Evolutionary conservation across 2,113 vertebrate genomes (phyloP).

Genomic region (Speoplatyrhinus poulsoni): DNA sequence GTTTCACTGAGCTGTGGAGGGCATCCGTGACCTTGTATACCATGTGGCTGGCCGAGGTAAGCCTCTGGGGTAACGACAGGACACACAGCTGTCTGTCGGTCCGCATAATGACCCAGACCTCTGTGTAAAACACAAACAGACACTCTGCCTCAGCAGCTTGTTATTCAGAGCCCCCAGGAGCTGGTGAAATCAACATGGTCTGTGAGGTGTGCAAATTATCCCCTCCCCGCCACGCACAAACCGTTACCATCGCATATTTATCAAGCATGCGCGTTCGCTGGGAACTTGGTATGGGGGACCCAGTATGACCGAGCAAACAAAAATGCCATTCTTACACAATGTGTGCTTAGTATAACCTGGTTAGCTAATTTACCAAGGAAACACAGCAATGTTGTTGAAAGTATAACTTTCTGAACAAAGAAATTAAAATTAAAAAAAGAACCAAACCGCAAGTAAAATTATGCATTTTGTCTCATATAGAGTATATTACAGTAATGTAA

Average conservation of each 20-base stretch:
- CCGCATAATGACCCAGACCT: conserved; percentile 3
- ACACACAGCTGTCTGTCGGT: background rate
- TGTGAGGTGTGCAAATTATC: conserved; percentile 34
- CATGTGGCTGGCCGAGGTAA: background rate
- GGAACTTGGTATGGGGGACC: conserved; percentile 5
- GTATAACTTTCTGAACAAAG: too few species aligned
- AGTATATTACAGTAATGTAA: too few species aligned
- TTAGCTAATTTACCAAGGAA: too few species aligned
- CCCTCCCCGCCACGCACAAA: conserved; percentile 39
- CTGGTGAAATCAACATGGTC: conserved; percentile 58
- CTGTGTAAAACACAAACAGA: conserved; percentile 25
- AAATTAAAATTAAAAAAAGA: too few species aligned
- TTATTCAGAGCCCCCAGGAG: conserved; percentile 41
- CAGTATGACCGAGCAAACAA: conserved; percentile 43
- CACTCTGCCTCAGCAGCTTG: conserved; percentile 43
- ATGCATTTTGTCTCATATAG: too few species aligned
- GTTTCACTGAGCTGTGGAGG: conserved; percentile 2
- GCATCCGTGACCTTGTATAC: conserved; percentile 33
- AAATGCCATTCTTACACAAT: background rate
- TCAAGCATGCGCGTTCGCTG: conserved; percentile 38
- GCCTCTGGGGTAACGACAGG: background rate
- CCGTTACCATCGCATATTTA: conserved; percentile 51
- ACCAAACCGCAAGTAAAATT: too few species aligned
- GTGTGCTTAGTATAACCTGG: too few species aligned
- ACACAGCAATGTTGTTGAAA: too few species aligned